Evolutionary conservation across 1,140 invertebrate genomes (phyloP).

Genomic region (Pseudomyrmex pallidus): DNA sequence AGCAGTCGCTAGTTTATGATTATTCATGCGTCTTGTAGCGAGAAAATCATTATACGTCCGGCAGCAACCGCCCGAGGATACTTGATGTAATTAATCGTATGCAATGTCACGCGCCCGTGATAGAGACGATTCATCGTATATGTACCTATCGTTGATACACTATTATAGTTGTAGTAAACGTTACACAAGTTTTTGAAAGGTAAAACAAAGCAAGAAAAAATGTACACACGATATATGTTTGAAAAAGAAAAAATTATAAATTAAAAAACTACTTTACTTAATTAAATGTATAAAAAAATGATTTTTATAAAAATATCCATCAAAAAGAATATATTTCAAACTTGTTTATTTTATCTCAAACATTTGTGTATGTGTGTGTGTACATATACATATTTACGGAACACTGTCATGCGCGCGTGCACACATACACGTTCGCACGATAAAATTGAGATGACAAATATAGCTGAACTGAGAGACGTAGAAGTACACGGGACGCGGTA

Average conservation of each 20-base stretch:
- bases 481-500: background rate
- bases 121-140: background rate
- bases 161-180: background rate
- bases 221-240: too few relatives aligned
- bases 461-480: slow-evolving; percentile 32
- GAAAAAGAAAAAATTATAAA: too few relatives aligned
- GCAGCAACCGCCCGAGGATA: slow-evolving; percentile 39
- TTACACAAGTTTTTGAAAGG: too few relatives aligned
- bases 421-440: background rate
- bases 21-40: slow-evolving; percentile 39
- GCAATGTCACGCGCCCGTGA: slow-evolving; percentile 48
- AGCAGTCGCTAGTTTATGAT: slow-evolving; percentile 31
- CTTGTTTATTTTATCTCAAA: too few relatives aligned
- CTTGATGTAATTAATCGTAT: slow-evolving; percentile 79
- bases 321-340: too few relatives aligned
- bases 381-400: too few relatives aligned
- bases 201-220: too few relatives aligned
- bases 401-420: background rate
- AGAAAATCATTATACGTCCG: slow-evolving; percentile 35
- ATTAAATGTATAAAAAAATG: too few relatives aligned
- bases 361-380: too few relatives aligned
- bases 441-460: slow-evolving; percentile 56
- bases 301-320: too few relatives aligned
- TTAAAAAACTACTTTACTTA: too few relatives aligned
- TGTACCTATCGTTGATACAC: background rate